Evolutionary conservation across 2,797 vertebrate species (phyloP).

Genomic region (Trichosurus vulpecula): DNA sequence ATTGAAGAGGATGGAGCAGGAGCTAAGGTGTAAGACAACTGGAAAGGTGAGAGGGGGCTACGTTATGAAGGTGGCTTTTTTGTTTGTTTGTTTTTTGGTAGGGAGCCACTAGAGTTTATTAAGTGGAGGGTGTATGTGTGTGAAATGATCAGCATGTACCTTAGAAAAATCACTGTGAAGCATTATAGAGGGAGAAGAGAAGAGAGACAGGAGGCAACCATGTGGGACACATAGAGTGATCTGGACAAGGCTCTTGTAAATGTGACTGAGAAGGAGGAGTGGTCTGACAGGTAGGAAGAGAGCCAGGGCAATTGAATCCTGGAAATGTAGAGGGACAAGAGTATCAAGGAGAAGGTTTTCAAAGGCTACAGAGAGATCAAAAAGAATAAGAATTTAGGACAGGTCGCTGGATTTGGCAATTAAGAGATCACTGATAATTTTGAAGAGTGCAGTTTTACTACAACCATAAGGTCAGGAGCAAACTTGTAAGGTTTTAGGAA

Average conservation of each 20-base stretch:
- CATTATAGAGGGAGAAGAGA: not conserved
- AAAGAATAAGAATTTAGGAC: not conserved
- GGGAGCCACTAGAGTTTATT: not conserved
- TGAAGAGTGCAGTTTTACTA: not conserved
- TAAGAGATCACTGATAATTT: not conserved
- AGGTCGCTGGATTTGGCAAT: not conserved
- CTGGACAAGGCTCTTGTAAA: not conserved
- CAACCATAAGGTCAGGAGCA: not conserved
- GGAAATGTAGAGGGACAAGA: not conserved
- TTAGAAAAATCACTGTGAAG: not conserved
- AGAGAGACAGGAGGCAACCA: not conserved
- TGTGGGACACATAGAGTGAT: not conserved
- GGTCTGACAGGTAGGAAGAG: not conserved
- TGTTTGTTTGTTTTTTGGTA: not conserved
- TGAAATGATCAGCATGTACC: not conserved
- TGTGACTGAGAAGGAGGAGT: not conserved
- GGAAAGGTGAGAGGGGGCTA: not conserved
- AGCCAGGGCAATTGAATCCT: not conserved
- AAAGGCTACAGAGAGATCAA: not conserved
- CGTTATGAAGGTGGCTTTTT: not conserved
- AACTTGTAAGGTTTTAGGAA: not conserved
- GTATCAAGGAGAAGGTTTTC: not conserved
- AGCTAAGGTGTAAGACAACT: not conserved
- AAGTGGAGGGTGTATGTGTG: accelerated
- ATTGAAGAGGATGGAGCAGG: not conserved